Conservation (phyloP, 2,888 invertebrate genomes). For the Mesoligia furuncula region DNA sequence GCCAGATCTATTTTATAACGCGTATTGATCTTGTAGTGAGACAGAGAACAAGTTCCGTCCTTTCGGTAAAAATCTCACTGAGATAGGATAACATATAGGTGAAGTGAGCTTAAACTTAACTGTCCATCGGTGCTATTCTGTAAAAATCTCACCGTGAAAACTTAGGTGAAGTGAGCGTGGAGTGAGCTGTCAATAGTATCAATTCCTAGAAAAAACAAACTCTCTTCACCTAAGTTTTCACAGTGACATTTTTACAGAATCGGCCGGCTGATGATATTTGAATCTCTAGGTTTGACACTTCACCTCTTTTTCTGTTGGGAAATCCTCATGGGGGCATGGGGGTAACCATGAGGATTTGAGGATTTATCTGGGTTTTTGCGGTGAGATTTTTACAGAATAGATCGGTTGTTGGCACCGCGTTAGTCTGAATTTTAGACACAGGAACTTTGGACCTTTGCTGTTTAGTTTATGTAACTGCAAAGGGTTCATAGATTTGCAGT, state of each 20-base stretch:
- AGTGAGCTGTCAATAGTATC: too few species aligned
- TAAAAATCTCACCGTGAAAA: too few species aligned
- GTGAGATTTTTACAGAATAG: background rate
- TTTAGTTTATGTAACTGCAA: background rate
- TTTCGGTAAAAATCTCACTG: background rate
- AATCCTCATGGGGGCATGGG: background rate
- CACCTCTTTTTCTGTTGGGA: background rate
- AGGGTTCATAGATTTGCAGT: background rate
- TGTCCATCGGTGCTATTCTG: background rate
- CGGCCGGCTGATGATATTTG: too few species aligned
- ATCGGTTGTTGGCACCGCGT: background rate
- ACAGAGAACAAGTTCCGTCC: background rate
- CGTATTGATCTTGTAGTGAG: conserved; percentile 27
- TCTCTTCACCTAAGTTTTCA: too few species aligned
- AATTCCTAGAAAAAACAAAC: too few species aligned
- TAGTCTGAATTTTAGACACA: background rate
- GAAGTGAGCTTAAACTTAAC: background rate
- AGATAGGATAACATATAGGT: background rate
- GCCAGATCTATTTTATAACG: conserved; percentile 19
- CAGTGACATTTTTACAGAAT: too few species aligned
- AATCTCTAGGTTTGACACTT: background rate
- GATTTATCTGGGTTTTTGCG: too few species aligned
- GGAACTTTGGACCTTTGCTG: background rate
- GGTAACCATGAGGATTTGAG: too few species aligned
- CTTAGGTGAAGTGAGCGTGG: too few species aligned